Base-by-base conservation (phyloP, 2,888 invertebrate species). In the Heliconius charithonia region DNA sequence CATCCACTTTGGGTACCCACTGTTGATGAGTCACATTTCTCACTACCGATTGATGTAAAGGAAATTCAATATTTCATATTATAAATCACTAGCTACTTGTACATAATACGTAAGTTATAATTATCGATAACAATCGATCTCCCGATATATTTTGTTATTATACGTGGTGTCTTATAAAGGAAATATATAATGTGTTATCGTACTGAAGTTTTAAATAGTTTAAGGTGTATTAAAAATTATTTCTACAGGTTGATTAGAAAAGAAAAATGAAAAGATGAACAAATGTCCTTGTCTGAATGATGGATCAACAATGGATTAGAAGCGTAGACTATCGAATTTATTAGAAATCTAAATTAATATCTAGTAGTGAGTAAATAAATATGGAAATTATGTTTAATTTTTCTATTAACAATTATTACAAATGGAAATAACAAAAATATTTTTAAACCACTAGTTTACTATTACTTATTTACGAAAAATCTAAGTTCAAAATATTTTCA, bases 91-190 rank as follows among this genome's bases (percentile, higher is more conserved):
- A 65, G 63, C 62, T 74, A 74, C 63, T 72, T 72, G 72, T 59
- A 37, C 32, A 27, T 25, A 51, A 62, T 62, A 63, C 27, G 63
- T 63, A 74, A 74, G 62, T 63, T 74, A 41, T 74, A 74, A 74
- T 74, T 74, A 74, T 45, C 27, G 74, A 63, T 74, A 74, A 63
- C 37, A 41, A 19, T 41, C 63, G 74, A 74, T 74, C 74, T 63
- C 2, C 3, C 22, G 12, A 72, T 56, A 56, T 9, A 56, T 51
- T 56, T 51, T 56, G 56, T 69, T 69, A 16, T 37, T 69, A 45
- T 69, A 69, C 41, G 45, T 6, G 41, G 69, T 69, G 69, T 69
- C 1, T 13, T 45, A 69, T 19, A 25, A 69, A 41, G 41, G 16
- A 27, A 63, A 25, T 63, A 27, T 63, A 63, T 6, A 16, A 13